Conservation (phyloP, 2,113 vertebrate genomes). For the Xyliphius kryptos region DNA sequence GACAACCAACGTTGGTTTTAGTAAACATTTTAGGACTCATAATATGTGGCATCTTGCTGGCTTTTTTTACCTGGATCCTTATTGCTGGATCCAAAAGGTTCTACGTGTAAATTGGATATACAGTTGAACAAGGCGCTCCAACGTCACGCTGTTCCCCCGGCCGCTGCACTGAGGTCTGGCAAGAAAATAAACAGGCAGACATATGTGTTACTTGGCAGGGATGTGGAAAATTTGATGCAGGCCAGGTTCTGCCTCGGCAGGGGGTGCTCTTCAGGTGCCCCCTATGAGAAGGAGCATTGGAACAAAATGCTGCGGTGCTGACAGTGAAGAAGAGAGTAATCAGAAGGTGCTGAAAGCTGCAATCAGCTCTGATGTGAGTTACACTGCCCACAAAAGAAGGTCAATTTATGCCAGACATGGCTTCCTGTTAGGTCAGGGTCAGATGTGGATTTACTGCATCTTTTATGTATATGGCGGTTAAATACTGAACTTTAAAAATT, state of each 20-base stretch:
- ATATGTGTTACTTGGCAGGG: conserved; percentile 54
- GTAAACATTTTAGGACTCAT: too few species aligned
- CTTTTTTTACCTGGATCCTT: too few species aligned
- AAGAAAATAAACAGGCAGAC: conserved; percentile 45
- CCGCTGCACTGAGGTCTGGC: conserved; percentile 25
- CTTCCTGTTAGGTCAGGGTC: too few species aligned
- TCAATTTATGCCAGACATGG: too few species aligned
- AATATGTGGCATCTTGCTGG: too few species aligned
- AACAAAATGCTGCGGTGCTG: conserved; percentile 43
- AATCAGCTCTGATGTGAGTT: conserved; percentile 56
- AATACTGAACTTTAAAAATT: too few species aligned
- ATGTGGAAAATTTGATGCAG: conserved; percentile 44
- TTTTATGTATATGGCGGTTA: too few species aligned
- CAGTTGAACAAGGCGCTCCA: neutral
- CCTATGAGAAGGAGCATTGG: conserved; percentile 11
- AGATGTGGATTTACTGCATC: too few species aligned
- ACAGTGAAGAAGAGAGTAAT: conserved; percentile 58
- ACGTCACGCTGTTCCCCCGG: conserved; percentile 24
- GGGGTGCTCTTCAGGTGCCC: conserved; percentile 44
- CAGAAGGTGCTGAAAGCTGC: conserved; percentile 54
- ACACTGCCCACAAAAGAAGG: too few species aligned
- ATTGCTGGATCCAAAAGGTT: too few species aligned
- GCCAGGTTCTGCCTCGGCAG: conserved; percentile 43
- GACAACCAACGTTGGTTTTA: too few species aligned
- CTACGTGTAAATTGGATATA: neutral